A percentile compares a stretch with the other conserved stretches of the same genome.
Evolutionary conservation across 2,797 vertebrate species (phyloP).

Genomic region (Pantherophis vulpinus): DNA sequence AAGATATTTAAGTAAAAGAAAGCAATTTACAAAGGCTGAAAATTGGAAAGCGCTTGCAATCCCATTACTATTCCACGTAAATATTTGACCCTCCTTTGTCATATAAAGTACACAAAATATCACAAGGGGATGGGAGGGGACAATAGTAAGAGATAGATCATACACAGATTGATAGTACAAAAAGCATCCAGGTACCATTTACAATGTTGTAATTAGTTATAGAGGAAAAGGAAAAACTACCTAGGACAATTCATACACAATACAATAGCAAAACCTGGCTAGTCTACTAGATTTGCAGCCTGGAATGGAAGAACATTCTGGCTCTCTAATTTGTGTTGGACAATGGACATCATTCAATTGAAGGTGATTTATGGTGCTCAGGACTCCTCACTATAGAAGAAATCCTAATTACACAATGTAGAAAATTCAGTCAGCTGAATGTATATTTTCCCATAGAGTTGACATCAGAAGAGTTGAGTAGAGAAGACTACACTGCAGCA

Average conservation of each 20-base stretch:
- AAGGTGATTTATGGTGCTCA: not conserved
- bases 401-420: not conserved
- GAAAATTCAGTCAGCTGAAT: not conserved
- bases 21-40: conserved; percentile 7
- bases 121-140: not conserved
- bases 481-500: not conserved
- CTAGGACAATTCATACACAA: not conserved
- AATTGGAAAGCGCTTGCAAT: conserved; percentile 1
- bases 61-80: not conserved
- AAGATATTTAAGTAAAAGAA: conserved; percentile 12
- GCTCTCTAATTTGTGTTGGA: not conserved
- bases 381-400: not conserved
- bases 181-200: not conserved
- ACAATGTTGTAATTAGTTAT: not conserved
- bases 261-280: not conserved
- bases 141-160: not conserved
- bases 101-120: not conserved
- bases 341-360: not conserved
- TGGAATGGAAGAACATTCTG: not conserved
- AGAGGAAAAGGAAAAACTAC: not conserved
- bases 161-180: not conserved
- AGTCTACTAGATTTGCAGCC: not conserved
- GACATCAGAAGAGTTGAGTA: not conserved
- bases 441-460: not conserved
- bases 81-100: conserved; percentile 7